phyloP scores from a whole-genome alignment of 1,140 invertebrate species.

The Acromyrmex charruanus region DNA sequence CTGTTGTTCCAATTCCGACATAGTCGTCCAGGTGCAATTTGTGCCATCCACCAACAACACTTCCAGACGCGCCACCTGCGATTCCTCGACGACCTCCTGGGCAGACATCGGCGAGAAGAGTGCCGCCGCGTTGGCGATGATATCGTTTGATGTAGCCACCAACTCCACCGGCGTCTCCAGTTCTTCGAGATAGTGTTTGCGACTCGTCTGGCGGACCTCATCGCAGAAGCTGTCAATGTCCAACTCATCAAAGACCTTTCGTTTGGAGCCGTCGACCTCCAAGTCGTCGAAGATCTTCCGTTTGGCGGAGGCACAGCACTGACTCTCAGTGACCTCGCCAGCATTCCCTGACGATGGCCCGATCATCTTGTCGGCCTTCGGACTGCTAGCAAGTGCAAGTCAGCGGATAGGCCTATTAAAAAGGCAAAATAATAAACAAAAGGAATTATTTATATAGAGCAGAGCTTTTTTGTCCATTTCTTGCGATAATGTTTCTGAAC shows the following conservation, averaged over 20 bases:
- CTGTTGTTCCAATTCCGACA: constrained; percentile 67
- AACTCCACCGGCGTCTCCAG: constrained; percentile 72
- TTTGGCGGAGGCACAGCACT: constrained; percentile 70
- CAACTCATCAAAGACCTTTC: constrained; percentile 82
- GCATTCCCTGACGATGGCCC: constrained; percentile 81
- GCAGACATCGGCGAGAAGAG: constrained; percentile 65
- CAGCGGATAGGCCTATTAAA: background rate
- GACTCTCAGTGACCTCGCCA: constrained; percentile 67
- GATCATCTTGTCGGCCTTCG: constrained; percentile 78
- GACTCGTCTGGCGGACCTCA: constrained; percentile 79
- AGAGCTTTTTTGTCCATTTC: no score
- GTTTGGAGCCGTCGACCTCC: constrained; percentile 83
- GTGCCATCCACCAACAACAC: constrained; percentile 84
- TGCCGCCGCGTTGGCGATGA: constrained; percentile 44
- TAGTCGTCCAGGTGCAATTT: constrained; percentile 76
- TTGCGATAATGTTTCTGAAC: no score
- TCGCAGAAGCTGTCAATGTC: constrained; percentile 84
- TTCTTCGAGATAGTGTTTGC: constrained; percentile 77
- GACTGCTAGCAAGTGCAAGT: background rate
- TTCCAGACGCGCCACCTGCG: constrained; percentile 81
- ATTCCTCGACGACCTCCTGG: constrained; percentile 69
- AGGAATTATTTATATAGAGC: background rate
- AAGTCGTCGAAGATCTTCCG: constrained; percentile 80
- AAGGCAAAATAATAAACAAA: background rate
- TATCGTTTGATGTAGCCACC: constrained; percentile 61